phyloP scores from a whole-genome alignment of 2,113 vertebrate genomes.

The Archilochus colubris region DNA sequence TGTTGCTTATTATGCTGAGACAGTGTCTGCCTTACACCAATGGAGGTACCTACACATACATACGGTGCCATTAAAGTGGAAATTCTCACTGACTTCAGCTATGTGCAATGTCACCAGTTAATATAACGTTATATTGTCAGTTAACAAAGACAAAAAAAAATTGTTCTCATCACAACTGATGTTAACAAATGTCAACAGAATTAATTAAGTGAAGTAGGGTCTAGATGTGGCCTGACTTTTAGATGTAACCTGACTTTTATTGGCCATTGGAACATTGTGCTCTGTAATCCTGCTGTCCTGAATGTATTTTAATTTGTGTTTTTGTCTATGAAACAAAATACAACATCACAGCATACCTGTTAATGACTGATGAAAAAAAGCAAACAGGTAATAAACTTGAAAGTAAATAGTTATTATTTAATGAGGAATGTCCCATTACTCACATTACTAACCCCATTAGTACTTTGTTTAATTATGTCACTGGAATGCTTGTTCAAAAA shows the following conservation, averaged over 20 bases:
- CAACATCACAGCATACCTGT: background rate
- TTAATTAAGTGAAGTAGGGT: background rate
- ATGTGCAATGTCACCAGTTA: background rate
- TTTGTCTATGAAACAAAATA: background rate
- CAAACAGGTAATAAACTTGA: background rate
- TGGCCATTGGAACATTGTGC: background rate
- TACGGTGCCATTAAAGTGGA: background rate
- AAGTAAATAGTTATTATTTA: conserved; percentile 13
- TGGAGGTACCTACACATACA: background rate
- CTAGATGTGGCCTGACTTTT: background rate
- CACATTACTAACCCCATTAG: background rate
- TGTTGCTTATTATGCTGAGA: background rate
- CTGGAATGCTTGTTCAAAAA: conserved; percentile 16
- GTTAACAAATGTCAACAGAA: background rate
- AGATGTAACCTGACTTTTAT: background rate
- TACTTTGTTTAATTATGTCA: conserved; percentile 33
- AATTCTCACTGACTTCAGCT: background rate
- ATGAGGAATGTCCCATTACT: background rate
- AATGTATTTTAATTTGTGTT: background rate
- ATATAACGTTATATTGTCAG: background rate
- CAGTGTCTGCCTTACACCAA: background rate
- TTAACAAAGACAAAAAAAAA: background rate
- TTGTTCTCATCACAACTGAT: background rate
- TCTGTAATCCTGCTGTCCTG: background rate
- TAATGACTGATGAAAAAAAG: background rate